A percentile compares a stretch with the other conserved stretches of the same genome.
These are phyloP conservation scores for Sturnira hondurensis DNA, from an alignment of 2,113 vertebrate species.

Conservation along the genomic window DNA sequence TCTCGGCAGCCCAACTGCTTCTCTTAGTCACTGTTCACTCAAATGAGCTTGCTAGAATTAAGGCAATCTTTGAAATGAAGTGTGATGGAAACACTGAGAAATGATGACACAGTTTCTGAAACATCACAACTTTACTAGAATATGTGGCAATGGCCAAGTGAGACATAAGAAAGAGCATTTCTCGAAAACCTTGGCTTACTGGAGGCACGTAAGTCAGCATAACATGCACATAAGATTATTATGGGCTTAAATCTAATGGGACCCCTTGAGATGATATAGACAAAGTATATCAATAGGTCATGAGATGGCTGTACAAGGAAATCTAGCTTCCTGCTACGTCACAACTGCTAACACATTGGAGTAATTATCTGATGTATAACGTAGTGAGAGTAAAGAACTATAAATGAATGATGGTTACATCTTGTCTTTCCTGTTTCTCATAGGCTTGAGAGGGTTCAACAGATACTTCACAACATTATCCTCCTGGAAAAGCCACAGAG, in stretches of 20 bases:
- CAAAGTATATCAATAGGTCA: neutral
- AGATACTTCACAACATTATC: neutral
- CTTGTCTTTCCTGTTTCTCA: neutral
- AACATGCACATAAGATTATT: neutral
- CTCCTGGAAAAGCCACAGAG: neutral
- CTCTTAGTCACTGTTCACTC: neutral
- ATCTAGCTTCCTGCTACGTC: neutral
- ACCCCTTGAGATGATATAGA: neutral
- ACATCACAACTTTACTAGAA: neutral
- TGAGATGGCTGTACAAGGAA: neutral
- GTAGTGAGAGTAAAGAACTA: neutral
- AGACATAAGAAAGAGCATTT: neutral
- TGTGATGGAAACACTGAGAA: conserved; percentile 5
- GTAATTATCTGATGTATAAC: neutral
- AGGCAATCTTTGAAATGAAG: conserved; percentile 24
- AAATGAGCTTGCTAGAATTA: conserved; percentile 21
- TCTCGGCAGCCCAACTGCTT: neutral
- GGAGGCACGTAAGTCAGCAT: neutral
- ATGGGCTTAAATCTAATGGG: neutral
- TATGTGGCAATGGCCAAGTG: neutral
- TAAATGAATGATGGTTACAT: neutral
- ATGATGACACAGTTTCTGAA: conserved; percentile 28
- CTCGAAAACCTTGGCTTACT: neutral
- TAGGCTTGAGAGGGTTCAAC: neutral
- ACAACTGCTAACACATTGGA: neutral